Percentiles rank a stretch among this genome's conserved stretches.
Conservation (phyloP, 2,888 invertebrate genomes). For the Trimorus sp. region DNA sequence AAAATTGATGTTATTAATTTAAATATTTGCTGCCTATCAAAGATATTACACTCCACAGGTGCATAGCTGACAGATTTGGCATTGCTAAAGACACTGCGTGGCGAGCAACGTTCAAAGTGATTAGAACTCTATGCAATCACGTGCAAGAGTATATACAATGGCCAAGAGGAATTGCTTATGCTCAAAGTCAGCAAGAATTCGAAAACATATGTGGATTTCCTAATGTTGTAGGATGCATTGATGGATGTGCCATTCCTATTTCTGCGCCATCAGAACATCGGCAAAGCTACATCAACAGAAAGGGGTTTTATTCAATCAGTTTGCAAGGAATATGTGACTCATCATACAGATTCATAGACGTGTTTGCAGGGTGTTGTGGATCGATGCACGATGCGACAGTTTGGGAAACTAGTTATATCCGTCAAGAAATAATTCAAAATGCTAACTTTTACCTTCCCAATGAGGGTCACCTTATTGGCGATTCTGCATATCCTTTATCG, state of each 20-base stretch:
- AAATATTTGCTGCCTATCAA: background rate
- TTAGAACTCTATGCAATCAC: background rate
- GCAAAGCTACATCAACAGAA: constrained; percentile 36
- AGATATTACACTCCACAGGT: background rate
- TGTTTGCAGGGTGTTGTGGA: constrained; percentile 40
- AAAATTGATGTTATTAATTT: background rate
- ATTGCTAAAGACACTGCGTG: constrained; percentile 1
- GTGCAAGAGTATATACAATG: constrained; percentile 19
- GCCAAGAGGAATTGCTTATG: constrained; percentile 10
- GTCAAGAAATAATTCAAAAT: background rate
- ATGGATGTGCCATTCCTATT: constrained; percentile 32
- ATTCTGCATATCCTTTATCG: constrained; percentile 27
- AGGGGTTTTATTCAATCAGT: constrained; percentile 30
- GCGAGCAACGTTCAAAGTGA: background rate
- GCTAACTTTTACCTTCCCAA: background rate
- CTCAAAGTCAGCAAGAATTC: constrained; percentile 10
- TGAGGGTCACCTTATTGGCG: constrained; percentile 13
- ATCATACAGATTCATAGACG: constrained; percentile 28
- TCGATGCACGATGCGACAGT: constrained; percentile 29
- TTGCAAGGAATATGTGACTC: constrained; percentile 29
- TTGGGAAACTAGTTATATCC: constrained; percentile 16
- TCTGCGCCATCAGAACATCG: constrained; percentile 11
- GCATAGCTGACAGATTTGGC: constrained; percentile 3
- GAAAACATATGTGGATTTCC: constrained; percentile 24
- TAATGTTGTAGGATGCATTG: constrained; percentile 30